Percentiles rank a stretch among this genome's conserved stretches.
Conservation (phyloP, 2,888 invertebrate genomes). For the Germaria angustata region DNA sequence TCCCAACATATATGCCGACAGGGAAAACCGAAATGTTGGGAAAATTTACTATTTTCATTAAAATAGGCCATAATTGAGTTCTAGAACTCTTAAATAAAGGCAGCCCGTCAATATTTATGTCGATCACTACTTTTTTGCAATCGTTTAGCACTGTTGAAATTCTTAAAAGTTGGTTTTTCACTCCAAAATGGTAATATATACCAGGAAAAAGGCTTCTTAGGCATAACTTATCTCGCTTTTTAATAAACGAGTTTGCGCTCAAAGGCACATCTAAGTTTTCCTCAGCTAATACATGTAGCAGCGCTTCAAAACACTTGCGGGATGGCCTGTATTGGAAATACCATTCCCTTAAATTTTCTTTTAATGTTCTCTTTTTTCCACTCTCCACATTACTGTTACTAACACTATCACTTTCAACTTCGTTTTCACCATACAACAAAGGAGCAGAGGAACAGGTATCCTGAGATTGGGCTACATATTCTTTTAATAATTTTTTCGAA, state of each 20-base stretch:
- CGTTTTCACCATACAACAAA: no score
- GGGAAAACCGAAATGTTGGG: slow-evolving; percentile 32
- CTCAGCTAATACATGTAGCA: background rate
- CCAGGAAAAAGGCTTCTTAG: slow-evolving; percentile 11
- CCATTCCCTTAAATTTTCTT: background rate
- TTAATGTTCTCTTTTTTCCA: slow-evolving; percentile 25
- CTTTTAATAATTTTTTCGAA: no score
- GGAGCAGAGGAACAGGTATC: no score
- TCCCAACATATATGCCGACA: slow-evolving; percentile 29
- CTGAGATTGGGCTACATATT: no score
- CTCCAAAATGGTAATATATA: slow-evolving; percentile 16
- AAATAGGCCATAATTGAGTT: slow-evolving; percentile 41
- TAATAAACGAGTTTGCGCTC: background rate
- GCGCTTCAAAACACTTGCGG: background rate
- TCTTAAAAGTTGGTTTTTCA: slow-evolving; percentile 4
- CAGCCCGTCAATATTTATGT: slow-evolving; percentile 52
- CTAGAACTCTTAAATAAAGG: slow-evolving; percentile 42
- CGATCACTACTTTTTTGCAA: slow-evolving; percentile 13
- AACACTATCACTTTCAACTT: background rate
- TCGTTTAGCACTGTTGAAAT: background rate
- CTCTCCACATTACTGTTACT: background rate
- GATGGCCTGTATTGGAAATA: slow-evolving; percentile 7
- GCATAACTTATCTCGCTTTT: slow-evolving; percentile 9
- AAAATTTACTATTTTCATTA: slow-evolving; percentile 25
- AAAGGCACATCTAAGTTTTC: background rate